Percentiles rank a stretch among this genome's conserved stretches.
Evolutionary conservation across 2,113 vertebrate genomes (phyloP).

Genomic region (Pionites leucogaster): DNA sequence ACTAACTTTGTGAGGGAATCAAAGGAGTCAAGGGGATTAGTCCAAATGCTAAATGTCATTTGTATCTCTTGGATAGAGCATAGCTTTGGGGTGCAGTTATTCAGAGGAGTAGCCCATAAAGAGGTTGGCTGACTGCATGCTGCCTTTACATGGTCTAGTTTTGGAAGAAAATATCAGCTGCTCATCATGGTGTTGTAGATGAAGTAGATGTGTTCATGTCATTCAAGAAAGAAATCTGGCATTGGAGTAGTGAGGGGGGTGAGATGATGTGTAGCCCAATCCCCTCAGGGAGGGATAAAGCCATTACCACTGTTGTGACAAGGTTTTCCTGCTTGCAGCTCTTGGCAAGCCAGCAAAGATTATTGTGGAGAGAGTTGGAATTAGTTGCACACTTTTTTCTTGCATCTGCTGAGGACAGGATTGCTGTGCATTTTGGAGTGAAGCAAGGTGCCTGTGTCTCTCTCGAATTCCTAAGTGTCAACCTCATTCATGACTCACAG

Average conservation of each 20-base stretch:
- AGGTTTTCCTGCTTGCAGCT: background rate
- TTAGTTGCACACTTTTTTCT: background rate
- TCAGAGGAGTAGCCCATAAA: background rate
- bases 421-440: background rate
- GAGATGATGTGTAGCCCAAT: background rate
- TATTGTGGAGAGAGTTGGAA: background rate
- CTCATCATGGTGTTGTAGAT: background rate
- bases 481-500: background rate
- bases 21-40: background rate
- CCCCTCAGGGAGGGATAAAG: background rate
- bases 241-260: background rate
- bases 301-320: background rate
- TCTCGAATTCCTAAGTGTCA: background rate
- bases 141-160: background rate
- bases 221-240: background rate
- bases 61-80: background rate
- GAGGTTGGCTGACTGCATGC: background rate
- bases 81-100: background rate
- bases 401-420: background rate
- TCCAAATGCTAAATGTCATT: background rate
- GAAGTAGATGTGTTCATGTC: background rate
- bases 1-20: background rate
- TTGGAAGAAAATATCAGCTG: background rate
- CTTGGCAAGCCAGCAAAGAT: background rate
- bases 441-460: background rate